Conservation (phyloP, 2,888 invertebrate genomes). For the Caenorhabditis imperialis region DNA sequence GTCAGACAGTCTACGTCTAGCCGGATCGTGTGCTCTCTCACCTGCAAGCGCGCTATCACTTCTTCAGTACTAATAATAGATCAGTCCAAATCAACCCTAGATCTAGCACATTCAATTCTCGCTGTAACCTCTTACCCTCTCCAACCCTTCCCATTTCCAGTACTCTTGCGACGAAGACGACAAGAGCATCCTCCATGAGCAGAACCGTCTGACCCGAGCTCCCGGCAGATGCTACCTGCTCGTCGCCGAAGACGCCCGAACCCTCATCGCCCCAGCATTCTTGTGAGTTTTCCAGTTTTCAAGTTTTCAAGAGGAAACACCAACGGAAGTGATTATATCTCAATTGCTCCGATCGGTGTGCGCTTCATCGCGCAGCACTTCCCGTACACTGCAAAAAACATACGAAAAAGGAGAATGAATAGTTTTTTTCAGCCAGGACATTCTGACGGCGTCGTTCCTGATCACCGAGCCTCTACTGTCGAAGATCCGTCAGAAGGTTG, state of each 20-base stretch:
- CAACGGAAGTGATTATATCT: conserved; percentile 41
- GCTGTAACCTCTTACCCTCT: too few species aligned
- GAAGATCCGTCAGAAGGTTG: conserved; percentile 54
- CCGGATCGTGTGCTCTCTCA: too few species aligned
- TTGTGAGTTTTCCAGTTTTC: conserved; percentile 53
- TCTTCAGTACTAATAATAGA: too few species aligned
- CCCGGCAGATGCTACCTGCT: conserved; percentile 62
- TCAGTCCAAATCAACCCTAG: too few species aligned
- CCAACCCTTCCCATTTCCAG: too few species aligned
- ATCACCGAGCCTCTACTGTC: conserved; percentile 52
- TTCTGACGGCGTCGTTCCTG: conserved; percentile 52
- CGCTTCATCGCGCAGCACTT: conserved; percentile 44
- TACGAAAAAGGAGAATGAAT: neutral
- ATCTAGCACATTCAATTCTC: too few species aligned
- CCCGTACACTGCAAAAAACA: conserved; percentile 7
- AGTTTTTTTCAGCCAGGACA: conserved; percentile 55
- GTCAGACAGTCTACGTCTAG: too few species aligned
- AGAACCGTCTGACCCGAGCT: conserved; percentile 52
- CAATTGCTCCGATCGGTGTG: conserved; percentile 32
- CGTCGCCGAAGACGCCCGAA: conserved; percentile 60
- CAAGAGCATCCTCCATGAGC: conserved; percentile 70
- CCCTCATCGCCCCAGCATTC: conserved; percentile 41
- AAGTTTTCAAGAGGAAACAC: conserved; percentile 15
- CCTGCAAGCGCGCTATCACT: too few species aligned
- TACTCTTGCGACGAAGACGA: conserved; percentile 76